Evolutionary conservation across 1,140 invertebrate genomes (phyloP).

Genomic region (Liolophura sinensis): DNA sequence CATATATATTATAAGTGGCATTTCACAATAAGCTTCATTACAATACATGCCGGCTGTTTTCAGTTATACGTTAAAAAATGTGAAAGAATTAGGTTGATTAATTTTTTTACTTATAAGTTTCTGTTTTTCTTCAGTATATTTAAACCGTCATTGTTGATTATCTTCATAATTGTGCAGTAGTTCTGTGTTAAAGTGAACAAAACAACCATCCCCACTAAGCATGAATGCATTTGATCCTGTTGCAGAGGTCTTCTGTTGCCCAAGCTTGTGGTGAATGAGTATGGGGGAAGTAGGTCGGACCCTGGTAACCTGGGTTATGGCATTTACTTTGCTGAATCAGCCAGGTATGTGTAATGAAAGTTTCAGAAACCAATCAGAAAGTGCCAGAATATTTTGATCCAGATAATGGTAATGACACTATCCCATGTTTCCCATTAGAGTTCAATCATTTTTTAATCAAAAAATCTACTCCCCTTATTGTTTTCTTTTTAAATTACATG

Average conservation of each 20-base stretch:
- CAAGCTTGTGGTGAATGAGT: constrained; percentile 54
- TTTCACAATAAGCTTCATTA: too few relatives aligned
- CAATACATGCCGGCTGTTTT: too few relatives aligned
- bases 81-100: too few relatives aligned
- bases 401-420: too few relatives aligned
- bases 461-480: too few relatives aligned
- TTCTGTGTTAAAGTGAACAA: not conserved
- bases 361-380: constrained; percentile 1
- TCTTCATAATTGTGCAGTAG: not conserved
- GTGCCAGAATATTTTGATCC: too few relatives aligned
- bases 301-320: constrained; percentile 53
- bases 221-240: not conserved
- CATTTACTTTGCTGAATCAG: constrained; percentile 55
- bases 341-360: constrained; percentile 27
- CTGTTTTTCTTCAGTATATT: not conserved
- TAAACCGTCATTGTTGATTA: not conserved
- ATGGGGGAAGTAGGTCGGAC: constrained; percentile 47
- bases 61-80: too few relatives aligned
- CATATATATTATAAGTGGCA: too few relatives aligned
- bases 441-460: too few relatives aligned
- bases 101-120: not conserved
- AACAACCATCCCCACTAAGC: not conserved
- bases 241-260: constrained; percentile 53
- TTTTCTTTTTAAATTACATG: too few relatives aligned
- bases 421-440: too few relatives aligned